Conservation (phyloP, 2,888 invertebrate genomes). For the Drosophila formosana region DNA sequence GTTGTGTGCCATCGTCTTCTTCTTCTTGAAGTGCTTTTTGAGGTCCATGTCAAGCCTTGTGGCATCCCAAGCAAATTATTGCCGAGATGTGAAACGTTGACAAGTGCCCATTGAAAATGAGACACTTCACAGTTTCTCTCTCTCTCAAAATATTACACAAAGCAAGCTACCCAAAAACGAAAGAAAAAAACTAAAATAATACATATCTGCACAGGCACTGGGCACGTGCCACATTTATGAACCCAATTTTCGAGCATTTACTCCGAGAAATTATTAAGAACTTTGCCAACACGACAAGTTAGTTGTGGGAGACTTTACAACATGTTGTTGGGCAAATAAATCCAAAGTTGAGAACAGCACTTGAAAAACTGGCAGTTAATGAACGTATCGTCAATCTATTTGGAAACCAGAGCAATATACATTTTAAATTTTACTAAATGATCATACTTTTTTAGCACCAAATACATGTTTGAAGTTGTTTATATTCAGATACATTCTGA, state of each 20-base stretch:
- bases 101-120: slow-evolving; percentile 70
- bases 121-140: slow-evolving; percentile 37
- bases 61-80: slow-evolving; percentile 62
- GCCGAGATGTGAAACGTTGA: slow-evolving; percentile 51
- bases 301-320: neutral
- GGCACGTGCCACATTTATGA: slow-evolving; percentile 23
- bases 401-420: too few relatives aligned
- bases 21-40: slow-evolving; percentile 52
- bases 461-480: too few relatives aligned
- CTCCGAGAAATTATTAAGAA: neutral
- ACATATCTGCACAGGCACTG: neutral
- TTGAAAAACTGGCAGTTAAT: neutral
- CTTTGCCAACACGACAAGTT: neutral
- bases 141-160: slow-evolving; percentile 34
- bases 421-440: too few relatives aligned
- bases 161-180: neutral
- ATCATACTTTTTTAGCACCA: too few relatives aligned
- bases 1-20: slow-evolving; percentile 32
- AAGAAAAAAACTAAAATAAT: slow-evolving; percentile 1
- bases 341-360: neutral
- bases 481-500: too few relatives aligned
- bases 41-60: slow-evolving; percentile 57
- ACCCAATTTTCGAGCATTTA: neutral
- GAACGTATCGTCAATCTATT: neutral
- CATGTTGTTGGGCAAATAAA: neutral